A percentile compares a stretch with the other conserved stretches of the same genome.
Evolutionary conservation across 1,140 invertebrate genomes (phyloP).

Genomic region (Reticulitermes speratus): DNA sequence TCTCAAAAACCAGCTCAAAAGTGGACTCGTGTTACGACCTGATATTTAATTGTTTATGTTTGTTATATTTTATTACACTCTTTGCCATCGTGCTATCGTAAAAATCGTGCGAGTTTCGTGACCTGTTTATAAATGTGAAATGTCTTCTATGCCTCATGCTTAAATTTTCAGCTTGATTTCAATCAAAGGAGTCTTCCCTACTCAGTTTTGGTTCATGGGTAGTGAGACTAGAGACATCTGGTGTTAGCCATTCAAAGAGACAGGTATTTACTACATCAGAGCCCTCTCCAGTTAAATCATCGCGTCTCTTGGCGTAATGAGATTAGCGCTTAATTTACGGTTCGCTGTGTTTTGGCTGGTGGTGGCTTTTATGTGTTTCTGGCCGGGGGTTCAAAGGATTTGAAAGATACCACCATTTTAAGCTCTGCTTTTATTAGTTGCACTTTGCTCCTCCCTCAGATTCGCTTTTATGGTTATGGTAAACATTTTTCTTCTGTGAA

Average conservation of each 20-base stretch:
- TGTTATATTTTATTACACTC: too few relatives aligned
- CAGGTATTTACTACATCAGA: not conserved
- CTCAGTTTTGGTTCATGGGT: not conserved
- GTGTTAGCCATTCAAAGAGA: slow-evolving; percentile 8
- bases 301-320: slow-evolving; percentile 2
- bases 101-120: too few relatives aligned
- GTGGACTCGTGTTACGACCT: too few relatives aligned
- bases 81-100: too few relatives aligned
- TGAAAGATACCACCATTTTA: slow-evolving; percentile 1
- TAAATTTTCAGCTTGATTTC: too few relatives aligned
- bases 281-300: slow-evolving; percentile 6
- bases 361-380: not conserved
- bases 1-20: too few relatives aligned
- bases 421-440: slow-evolving; percentile 16
- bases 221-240: not conserved
- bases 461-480: not conserved
- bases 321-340: not conserved
- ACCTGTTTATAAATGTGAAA: too few relatives aligned
- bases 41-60: too few relatives aligned
- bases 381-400: not conserved
- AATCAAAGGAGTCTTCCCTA: too few relatives aligned
- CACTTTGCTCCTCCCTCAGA: not conserved
- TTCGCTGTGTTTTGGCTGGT: not conserved
- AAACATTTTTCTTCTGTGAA: not conserved
- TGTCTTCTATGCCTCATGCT: too few relatives aligned